Conservation (phyloP, 2,113 vertebrate species). For the Rhineura floridana region DNA sequence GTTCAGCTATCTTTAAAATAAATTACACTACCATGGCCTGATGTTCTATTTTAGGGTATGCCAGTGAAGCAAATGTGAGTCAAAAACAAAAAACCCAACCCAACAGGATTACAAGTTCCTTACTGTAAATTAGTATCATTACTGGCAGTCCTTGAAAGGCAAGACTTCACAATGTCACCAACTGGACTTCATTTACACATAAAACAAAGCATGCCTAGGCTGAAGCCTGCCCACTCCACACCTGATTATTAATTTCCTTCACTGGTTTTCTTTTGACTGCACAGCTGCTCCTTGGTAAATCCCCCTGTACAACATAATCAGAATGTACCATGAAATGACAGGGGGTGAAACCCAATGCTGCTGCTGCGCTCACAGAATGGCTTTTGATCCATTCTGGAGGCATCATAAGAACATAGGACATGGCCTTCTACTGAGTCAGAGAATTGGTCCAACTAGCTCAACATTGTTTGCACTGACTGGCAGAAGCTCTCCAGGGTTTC, state of each 20-base stretch:
- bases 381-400: neutral
- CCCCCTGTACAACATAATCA: rapidly evolving
- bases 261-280: neutral
- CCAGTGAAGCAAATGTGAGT: constrained; percentile 30
- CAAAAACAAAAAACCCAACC: neutral
- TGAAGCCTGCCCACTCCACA: neutral
- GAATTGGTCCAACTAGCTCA: no score
- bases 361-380: neutral
- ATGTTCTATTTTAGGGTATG: constrained; percentile 55
- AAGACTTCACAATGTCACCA: neutral
- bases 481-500: no score
- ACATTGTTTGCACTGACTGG: no score
- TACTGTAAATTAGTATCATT: constrained; percentile 47
- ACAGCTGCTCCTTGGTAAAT: neutral
- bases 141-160: neutral
- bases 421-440: no score
- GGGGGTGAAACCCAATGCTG: neutral
- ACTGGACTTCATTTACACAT: constrained; percentile 3
- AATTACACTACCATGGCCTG: constrained; percentile 49
- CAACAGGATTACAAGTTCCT: constrained; percentile 45
- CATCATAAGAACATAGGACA: no score
- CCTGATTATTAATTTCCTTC: neutral
- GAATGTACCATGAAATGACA: neutral
- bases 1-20: constrained; percentile 32
- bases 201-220: neutral